Percentiles rank a stretch among this genome's conserved stretches.
These are phyloP conservation scores for Epinephelus lanceolatus DNA, from an alignment of 2,113 vertebrate species.

Conservation along the genomic window DNA sequence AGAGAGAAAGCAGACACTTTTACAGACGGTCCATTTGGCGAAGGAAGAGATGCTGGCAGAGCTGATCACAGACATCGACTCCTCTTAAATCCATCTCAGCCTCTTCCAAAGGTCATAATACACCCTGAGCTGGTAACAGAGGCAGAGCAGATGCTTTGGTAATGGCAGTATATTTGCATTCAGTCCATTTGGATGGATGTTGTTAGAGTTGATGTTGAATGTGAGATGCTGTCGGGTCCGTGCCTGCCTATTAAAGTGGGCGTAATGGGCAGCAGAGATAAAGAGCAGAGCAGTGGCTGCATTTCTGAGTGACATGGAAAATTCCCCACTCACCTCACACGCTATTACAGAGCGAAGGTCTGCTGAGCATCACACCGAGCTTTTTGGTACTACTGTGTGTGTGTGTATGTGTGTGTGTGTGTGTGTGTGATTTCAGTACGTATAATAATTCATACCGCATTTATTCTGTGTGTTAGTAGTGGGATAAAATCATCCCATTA, in stretches of 20 bases:
- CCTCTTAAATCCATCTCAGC: constrained; percentile 24
- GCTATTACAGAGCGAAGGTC: constrained; percentile 5
- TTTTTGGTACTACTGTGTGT: constrained; percentile 5
- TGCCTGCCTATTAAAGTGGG: constrained; percentile 49
- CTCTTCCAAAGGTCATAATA: constrained; percentile 30
- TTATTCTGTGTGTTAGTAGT: too few species aligned
- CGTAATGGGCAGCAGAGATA: constrained; percentile 49
- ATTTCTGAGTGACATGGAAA: constrained; percentile 78
- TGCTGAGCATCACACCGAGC: constrained; percentile 32
- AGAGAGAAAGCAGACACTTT: constrained; percentile 19
- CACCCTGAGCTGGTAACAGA: neutral
- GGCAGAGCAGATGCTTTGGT: constrained; percentile 28
- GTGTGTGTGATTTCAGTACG: neutral
- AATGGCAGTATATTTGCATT: constrained; percentile 27
- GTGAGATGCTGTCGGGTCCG: constrained; percentile 18
- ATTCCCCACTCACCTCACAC: constrained; percentile 68
- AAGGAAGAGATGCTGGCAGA: constrained; percentile 24
- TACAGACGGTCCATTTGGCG: constrained; percentile 15
- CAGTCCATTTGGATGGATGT: constrained; percentile 26
- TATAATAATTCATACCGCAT: too few species aligned
- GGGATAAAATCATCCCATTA: too few species aligned
- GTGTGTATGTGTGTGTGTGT: constrained; percentile 16
- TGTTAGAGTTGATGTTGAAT: constrained; percentile 12
- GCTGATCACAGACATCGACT: constrained; percentile 17
- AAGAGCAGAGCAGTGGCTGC: constrained; percentile 58